Evolutionary conservation across 2,113 vertebrate species (phyloP), one percentile per base, ranked within the genome.

Genomic region (Sclerurus mexicanus): DNA sequence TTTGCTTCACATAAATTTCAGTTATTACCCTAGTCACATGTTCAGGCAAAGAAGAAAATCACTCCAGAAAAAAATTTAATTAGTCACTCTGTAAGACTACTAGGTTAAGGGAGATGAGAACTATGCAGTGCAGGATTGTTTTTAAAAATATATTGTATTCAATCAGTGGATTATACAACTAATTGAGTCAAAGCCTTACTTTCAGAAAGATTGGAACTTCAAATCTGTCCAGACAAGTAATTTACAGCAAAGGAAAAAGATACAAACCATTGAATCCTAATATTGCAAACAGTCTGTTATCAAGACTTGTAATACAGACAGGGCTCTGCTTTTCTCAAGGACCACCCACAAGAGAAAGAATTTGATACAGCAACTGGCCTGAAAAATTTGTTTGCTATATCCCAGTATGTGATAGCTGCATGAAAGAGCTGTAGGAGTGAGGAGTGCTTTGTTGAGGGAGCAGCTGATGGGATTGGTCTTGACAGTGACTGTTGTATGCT

Each of bases 271-370:
- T 91, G 91, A 89, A 83, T 68, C 49, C 30, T 79, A 78, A 60
- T 63, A 67, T 58, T 92, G 85, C 93, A 96, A 97, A 95, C 81
- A 94, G 24, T 77, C 79, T 92, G 73, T 90, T 95, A 97, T 95
- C 94, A 95, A 92, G 92, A 59, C 49, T 81, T 42, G 66, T 46
- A 77, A 52, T 53, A 72, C 42, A 76, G 59, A 87, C 79, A 93
- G 50, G 67, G 30, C 30, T 52, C 47, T 93, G 35, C 85, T 96
- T 92, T 93, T 96, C 87, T 86, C 56, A 20, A 62, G 62, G 95
- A 91, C 96, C 95, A 96, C 96, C 84, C 84, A 50, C 71, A 66
- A 88, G 42, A 84, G 71, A 93, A 93, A 92, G 88, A 93, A 95
- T 96, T 69, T 83, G 69, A 95, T 96, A 88, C 63, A 85, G 94